Evolutionary conservation across 1,140 invertebrate genomes (phyloP).

Genomic region (Platyura marginata): DNA sequence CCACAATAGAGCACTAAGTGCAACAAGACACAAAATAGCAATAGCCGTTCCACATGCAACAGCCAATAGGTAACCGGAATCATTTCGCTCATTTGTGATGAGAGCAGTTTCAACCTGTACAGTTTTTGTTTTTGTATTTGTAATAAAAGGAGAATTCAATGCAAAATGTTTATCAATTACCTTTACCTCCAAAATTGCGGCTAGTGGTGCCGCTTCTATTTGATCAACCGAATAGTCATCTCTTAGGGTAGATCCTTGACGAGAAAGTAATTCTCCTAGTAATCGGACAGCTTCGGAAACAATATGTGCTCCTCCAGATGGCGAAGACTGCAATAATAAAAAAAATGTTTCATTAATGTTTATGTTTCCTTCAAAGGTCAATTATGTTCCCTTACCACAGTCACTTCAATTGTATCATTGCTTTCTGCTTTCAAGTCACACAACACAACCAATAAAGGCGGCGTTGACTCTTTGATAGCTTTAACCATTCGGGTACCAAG

Average conservation of each 20-base stretch:
- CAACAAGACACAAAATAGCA: slow-evolving; percentile 21
- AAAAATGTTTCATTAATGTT: background rate
- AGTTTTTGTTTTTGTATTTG: too few relatives aligned
- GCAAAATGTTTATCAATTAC: slow-evolving; percentile 27
- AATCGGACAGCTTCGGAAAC: slow-evolving; percentile 41
- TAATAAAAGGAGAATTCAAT: too few relatives aligned
- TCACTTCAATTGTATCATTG: slow-evolving; percentile 73
- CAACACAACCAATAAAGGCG: slow-evolving; percentile 45
- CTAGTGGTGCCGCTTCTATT: slow-evolving; percentile 39
- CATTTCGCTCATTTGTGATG: slow-evolving; percentile 13
- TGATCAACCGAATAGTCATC: slow-evolving; percentile 24
- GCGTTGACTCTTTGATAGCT: slow-evolving; percentile 9
- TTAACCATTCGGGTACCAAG: slow-evolving; percentile 36
- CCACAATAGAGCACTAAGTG: slow-evolving; percentile 27
- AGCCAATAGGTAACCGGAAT: slow-evolving; percentile 27
- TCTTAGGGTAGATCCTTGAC: slow-evolving; percentile 24
- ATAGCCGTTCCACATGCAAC: slow-evolving; percentile 27
- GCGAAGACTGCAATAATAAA: slow-evolving; percentile 21
- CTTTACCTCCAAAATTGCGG: slow-evolving; percentile 61
- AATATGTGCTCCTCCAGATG: slow-evolving; percentile 28
- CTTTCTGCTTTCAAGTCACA: slow-evolving; percentile 63
- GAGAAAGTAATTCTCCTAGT: slow-evolving; percentile 48
- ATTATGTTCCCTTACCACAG: slow-evolving; percentile 41
- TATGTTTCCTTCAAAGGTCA: background rate
- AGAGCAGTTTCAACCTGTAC: slow-evolving; percentile 18